These are phyloP conservation scores for Caenorhabditis doughertyi DNA, from an alignment of 2,888 invertebrate genomes.

Conservation along the genomic window DNA sequence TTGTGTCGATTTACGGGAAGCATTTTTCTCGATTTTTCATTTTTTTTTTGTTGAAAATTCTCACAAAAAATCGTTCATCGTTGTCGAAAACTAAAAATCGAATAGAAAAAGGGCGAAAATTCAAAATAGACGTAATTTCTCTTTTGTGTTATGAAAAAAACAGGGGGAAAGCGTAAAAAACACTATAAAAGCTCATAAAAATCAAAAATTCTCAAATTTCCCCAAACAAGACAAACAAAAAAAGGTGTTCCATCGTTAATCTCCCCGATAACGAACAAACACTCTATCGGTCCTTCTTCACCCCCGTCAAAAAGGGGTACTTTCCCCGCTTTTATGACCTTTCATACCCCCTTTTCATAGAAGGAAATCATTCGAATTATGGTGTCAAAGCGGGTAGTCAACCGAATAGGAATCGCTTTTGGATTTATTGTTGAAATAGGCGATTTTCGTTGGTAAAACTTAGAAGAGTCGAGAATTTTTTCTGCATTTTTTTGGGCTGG, in stretches of 20 bases:
- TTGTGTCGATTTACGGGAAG: background rate
- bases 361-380: background rate
- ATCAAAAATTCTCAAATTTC: background rate
- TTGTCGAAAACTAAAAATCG: too few relatives aligned
- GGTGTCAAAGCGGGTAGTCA: conserved; percentile 1
- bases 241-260: background rate
- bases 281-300: background rate
- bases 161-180: too few relatives aligned
- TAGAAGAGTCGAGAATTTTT: too few relatives aligned
- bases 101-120: too few relatives aligned
- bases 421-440: background rate
- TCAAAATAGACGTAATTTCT: too few relatives aligned
- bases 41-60: background rate
- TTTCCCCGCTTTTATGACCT: background rate
- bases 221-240: background rate
- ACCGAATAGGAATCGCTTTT: background rate
- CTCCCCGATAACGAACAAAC: background rate
- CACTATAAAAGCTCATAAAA: too few relatives aligned
- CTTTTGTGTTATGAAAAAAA: too few relatives aligned
- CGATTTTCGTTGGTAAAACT: too few relatives aligned
- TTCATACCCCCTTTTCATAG: too few relatives aligned
- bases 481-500: too few relatives aligned
- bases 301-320: background rate
- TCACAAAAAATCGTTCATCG: background rate
- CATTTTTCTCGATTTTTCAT: conserved; percentile 6